These are phyloP conservation scores for Nomada goodeniana DNA, from an alignment of 2,888 invertebrate species.

Conservation along the genomic window DNA sequence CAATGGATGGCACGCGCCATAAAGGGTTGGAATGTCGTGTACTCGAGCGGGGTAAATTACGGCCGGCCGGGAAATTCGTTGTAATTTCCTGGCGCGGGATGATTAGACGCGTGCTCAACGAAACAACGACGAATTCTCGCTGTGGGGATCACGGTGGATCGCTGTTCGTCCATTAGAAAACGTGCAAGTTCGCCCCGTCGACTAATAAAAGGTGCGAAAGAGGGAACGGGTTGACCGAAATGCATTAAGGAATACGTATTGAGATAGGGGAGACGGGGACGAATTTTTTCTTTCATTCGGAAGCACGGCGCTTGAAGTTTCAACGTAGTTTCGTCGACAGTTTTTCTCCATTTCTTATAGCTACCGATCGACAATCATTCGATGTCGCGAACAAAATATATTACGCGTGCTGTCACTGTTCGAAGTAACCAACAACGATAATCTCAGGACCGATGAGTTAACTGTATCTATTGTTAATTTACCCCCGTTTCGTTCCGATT, in stretches of 20 bases:
- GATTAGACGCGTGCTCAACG: conserved; percentile 64
- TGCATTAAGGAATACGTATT: not conserved
- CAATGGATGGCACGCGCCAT: conserved; percentile 65
- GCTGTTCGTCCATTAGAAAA: conserved; percentile 34
- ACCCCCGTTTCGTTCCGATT: not conserved
- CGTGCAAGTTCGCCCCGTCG: conserved; percentile 4
- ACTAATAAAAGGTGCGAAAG: too few relatives aligned
- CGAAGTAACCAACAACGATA: not conserved
- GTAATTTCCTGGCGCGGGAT: conserved; percentile 68
- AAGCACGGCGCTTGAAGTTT: too few relatives aligned
- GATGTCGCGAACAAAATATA: too few relatives aligned
- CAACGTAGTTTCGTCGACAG: too few relatives aligned
- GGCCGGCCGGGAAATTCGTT: conserved; percentile 61
- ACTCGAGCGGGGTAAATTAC: conserved; percentile 67
- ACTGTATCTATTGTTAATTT: not conserved
- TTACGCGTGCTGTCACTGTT: not conserved
- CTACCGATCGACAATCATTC: too few relatives aligned
- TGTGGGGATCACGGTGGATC: conserved; percentile 46
- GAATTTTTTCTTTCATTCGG: not conserved
- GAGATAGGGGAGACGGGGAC: not conserved
- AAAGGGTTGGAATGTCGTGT: conserved; percentile 68
- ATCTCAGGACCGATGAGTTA: not conserved
- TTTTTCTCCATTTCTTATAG: too few relatives aligned
- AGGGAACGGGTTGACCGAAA: not conserved
- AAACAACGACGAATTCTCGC: conserved; percentile 59